Base-by-base conservation (phyloP, 1,140 invertebrate genomes). In the Dreissena polymorpha region DNA sequence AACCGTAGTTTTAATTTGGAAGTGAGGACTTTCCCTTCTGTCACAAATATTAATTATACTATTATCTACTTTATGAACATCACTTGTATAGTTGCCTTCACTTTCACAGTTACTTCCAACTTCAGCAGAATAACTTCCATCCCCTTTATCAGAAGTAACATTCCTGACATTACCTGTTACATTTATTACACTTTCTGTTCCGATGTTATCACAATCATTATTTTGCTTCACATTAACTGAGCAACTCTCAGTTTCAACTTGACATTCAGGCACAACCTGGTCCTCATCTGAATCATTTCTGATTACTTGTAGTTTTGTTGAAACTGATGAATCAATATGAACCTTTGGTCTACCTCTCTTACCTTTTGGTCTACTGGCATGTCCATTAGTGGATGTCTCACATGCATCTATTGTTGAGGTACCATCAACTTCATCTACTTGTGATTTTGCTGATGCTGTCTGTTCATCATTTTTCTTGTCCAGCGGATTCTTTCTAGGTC, bases 141-240 rank as follows among this genome's bases (percentile, higher is more conserved):
- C 71, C 23, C 57, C 27, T 74, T 74, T 57, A 74, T 74, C 71
- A 16, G 39, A 74, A 25, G 23, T 74, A 21, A 23, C 71, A 21
- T 74, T 74, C 3, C 5, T 74, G 1, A 53, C 49, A 29, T n/a
- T 51, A 53, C 7, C 50, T 49, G 10, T 25, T n/a, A 2, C 10
- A 23, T n/a, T 39, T 1, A 5, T 12, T 25, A 68, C 67, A 21
- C 21, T 68, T n/a, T 25, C 18, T 27, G 67, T 68, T 27, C 14
- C 29, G 16, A 68, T 25, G 3, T 68, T 68, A 68, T 68, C 67
- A 25, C 14, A 7, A 68, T 68, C 21, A 55, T 7, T 57, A 25
- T 14, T 55, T 57, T 18, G 10, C 7, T 73, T 49, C 13, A 18
- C 13, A 21, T 7, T 53, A n/a, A 13, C 71, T 23, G 13, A 23